Base-by-base conservation (phyloP, 2,113 vertebrate species). In the Trogon melanurus region DNA sequence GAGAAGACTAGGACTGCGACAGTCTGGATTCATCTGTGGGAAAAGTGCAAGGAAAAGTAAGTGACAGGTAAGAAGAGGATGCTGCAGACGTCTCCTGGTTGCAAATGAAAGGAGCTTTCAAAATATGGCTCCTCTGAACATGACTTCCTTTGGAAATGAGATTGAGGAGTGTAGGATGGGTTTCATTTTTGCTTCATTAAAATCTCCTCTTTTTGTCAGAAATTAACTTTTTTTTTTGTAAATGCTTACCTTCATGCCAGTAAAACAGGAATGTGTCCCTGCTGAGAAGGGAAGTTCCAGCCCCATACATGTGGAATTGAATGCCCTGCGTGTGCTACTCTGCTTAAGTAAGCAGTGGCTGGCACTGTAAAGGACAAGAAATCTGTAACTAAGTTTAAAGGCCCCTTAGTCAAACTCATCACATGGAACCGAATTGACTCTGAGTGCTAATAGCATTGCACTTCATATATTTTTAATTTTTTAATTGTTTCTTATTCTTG, bases 101-200 rank as follows among this genome's bases (percentile, higher is more conserved):
- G 38, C 10, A 82, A 58, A 53, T 15, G 10, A 61, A 65, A 6
- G 2, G 9, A 53, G 9, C 8, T 81, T 72, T 45, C 7, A 38
- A 20, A 41, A 80, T 32, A 30, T 26, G 51, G 2, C 11, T 32
- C 10, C 13, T 78, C 61, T 57, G 16, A 57, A 45, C 3, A 12
- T 13, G 8, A 41, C 4, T 22, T 61, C 22, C 17, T 70, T 78
- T 66, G 26, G 14, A 93, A 85, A 81, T 23, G 4, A 66, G 23
- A 21, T 2, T 29, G 5, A 1, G 4, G 4, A 4, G 1, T 38
- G 21, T 36, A 34, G 4, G 2, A 5, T 32, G 15, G 3, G 7
- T 44, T 79, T 79, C 6, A 32, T 22, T 53, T 74, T 57, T 66
- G 4, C 19, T 82, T 62, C 12, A 8, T 51, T 64, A 60, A 75